Percentiles rank a stretch among this genome's conserved stretches.
Conservation (phyloP, 2,797 vertebrate genomes). For the Trachurus trachurus region DNA sequence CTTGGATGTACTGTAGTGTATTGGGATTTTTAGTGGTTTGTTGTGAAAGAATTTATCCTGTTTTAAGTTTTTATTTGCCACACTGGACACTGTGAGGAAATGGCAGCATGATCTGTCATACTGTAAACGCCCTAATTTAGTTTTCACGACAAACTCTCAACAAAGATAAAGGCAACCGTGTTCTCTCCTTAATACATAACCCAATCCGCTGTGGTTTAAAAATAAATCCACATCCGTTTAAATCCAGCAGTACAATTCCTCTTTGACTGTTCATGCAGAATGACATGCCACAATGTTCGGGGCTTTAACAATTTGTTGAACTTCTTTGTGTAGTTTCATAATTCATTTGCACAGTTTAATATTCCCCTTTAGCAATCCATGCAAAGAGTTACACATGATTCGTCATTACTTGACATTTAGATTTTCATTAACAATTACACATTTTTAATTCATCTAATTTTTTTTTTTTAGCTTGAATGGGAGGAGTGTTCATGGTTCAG, state of each 20-base stretch:
- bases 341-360: background rate
- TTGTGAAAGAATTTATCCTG: background rate
- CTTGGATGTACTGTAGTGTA: background rate
- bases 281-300: background rate
- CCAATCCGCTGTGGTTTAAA: background rate
- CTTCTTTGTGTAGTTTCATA: background rate
- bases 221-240: background rate
- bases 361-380: background rate
- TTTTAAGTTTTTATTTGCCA: background rate
- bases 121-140: background rate
- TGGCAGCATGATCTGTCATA: background rate
- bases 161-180: background rate
- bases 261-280: background rate
- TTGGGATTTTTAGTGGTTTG: background rate
- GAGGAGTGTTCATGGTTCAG: background rate
- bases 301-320: background rate
- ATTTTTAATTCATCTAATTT: background rate
- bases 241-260: background rate
- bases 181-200: background rate
- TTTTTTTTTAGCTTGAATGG: background rate
- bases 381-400: background rate
- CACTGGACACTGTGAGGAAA: background rate
- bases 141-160: background rate
- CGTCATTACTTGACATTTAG: background rate
- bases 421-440: background rate